Conservation (phyloP, 2,113 vertebrate genomes). For the Amphiprion ocellaris region DNA sequence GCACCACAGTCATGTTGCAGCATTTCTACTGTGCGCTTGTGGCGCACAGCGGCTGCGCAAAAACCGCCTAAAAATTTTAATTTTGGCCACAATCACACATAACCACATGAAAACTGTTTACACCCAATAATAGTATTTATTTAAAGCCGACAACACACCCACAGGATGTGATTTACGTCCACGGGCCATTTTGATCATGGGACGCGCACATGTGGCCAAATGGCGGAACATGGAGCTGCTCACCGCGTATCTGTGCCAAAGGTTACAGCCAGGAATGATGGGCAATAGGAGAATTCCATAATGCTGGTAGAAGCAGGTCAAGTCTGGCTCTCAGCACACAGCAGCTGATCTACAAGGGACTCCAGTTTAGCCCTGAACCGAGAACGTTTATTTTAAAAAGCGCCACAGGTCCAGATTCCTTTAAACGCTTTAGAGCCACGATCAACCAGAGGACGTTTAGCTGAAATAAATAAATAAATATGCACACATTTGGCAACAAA, state of each 20-base stretch:
- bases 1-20: conserved; percentile 11
- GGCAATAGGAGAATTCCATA: conserved; percentile 40
- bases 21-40: neutral
- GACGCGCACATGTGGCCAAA: conserved; percentile 33
- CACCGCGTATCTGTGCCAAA: conserved; percentile 77
- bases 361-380: neutral
- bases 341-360: conserved; percentile 28
- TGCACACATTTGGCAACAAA: too few species aligned
- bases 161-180: too few species aligned
- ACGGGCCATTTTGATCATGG: neutral
- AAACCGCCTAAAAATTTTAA: neutral
- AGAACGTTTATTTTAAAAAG: neutral
- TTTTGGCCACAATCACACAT: neutral
- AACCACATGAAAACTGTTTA: fast-evolving
- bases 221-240: conserved; percentile 45
- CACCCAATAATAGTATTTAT: neutral
- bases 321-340: conserved; percentile 14
- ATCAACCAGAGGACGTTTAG: neutral
- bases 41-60: neutral
- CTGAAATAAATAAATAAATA: too few species aligned
- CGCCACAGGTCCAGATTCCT: neutral
- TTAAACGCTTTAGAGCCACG: neutral
- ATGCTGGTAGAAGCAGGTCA: conserved; percentile 55
- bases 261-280: conserved; percentile 65
- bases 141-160: neutral